Conservation (phyloP, 2,888 invertebrate genomes). For the Odontocolon sp. region DNA sequence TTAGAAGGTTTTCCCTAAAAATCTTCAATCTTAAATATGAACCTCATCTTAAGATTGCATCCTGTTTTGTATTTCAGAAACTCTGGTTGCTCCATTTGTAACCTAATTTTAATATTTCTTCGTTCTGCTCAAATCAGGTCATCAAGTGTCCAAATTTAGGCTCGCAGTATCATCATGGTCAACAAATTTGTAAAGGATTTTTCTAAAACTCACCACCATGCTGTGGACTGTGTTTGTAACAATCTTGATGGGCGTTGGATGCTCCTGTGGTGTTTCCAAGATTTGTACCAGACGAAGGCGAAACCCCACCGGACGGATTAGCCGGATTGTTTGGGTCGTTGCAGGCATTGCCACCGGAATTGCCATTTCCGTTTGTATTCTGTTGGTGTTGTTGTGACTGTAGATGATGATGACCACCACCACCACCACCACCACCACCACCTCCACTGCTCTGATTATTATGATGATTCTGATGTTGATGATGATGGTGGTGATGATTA, state of each 20-base stretch:
- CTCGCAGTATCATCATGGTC: too few species aligned
- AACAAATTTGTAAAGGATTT: too few species aligned
- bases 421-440: constrained; percentile 36
- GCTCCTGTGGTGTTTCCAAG: constrained; percentile 71
- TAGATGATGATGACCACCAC: constrained; percentile 46
- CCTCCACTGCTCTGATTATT: constrained; percentile 54
- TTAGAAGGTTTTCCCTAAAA: too few species aligned
- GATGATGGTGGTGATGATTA: constrained; percentile 77
- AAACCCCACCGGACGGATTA: constrained; percentile 69
- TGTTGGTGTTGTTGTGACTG: constrained; percentile 50
- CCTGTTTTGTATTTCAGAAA: too few species aligned
- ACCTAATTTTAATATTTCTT: too few species aligned
- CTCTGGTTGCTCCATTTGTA: too few species aligned
- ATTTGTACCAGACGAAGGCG: constrained; percentile 76
- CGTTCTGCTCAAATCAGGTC: constrained; percentile 9
- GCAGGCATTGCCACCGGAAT: constrained; percentile 71
- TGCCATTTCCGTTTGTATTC: constrained; percentile 69
- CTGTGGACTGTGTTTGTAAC: constrained; percentile 80
- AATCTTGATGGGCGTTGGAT: constrained; percentile 76
- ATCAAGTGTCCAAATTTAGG: too few species aligned
- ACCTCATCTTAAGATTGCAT: too few species aligned
- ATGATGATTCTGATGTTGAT: constrained; percentile 72
- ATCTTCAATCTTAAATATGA: too few species aligned
- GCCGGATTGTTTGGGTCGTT: constrained; percentile 72
- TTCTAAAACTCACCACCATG: constrained; percentile 79